Conservation (phyloP, 1,140 invertebrate genomes). For the Drosophila albomicans region DNA sequence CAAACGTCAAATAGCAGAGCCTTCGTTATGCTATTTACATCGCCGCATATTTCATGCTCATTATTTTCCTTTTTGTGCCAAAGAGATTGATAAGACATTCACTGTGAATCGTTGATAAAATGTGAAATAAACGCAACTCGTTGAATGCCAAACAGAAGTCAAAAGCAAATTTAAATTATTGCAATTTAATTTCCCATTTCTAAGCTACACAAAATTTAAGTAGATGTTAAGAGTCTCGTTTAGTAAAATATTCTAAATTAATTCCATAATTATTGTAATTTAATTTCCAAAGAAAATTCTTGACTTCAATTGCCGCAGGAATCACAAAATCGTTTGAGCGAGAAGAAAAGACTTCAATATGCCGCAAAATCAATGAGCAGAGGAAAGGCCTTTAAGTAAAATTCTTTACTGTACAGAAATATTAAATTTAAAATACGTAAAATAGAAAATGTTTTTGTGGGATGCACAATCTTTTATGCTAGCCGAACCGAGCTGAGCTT, state of each 20-base stretch:
- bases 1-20: background rate
- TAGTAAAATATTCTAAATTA: conserved; percentile 3
- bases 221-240: background rate
- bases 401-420: background rate
- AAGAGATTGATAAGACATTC: conserved; percentile 12
- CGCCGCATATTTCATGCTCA: conserved; percentile 48
- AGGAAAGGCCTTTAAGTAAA: background rate
- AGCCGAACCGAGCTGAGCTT: background rate
- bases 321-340: background rate
- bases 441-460: background rate
- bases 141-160: conserved; percentile 6
- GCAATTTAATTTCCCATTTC: background rate
- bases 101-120: conserved; percentile 2
- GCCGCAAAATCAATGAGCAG: background rate
- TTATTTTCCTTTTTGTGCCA: conserved; percentile 26
- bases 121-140: conserved; percentile 16
- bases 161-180: background rate
- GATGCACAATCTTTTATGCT: background rate
- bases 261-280: background rate
- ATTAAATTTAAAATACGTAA: background rate
- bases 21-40: conserved; percentile 47
- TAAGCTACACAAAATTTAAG: background rate
- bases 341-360: background rate
- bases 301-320: background rate
- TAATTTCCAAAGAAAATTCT: background rate